Percentiles rank a stretch among this genome's conserved stretches.
Conservation (phyloP, 2,113 vertebrate species). For the Hippocampus barbouri region DNA sequence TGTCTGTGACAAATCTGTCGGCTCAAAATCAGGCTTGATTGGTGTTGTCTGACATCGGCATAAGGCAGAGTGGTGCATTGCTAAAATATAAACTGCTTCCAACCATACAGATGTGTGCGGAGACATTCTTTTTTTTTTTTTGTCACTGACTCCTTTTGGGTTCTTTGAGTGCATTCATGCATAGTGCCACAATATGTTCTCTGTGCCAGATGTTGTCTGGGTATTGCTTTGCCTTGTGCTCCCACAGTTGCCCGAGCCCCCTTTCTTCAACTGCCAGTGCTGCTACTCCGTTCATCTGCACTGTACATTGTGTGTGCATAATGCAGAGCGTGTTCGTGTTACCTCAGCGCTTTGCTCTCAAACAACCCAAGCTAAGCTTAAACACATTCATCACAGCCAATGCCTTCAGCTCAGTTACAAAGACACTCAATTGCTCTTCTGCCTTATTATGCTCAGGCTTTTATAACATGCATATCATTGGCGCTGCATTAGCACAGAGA, state of each 20-base stretch:
- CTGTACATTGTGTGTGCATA: conserved; percentile 16
- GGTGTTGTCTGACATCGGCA: too few species aligned
- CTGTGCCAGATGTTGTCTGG: conserved; percentile 22
- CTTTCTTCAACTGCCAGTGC: conserved; percentile 27
- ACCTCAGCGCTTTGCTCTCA: conserved; percentile 36
- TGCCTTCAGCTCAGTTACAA: conserved; percentile 56
- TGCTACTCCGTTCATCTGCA: conserved; percentile 15
- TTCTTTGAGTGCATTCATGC: conserved; percentile 23
- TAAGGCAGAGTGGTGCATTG: background rate
- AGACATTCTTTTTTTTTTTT: conserved; percentile 25
- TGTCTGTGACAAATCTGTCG: too few species aligned
- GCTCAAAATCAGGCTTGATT: background rate
- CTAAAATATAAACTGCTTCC: background rate
- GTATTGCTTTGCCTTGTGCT: conserved; percentile 30
- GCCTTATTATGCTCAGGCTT: conserved; percentile 51
- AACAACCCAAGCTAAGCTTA: conserved; percentile 33
- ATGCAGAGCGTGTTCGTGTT: conserved; percentile 49
- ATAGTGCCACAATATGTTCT: conserved; percentile 28
- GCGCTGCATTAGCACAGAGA: conserved; percentile 37
- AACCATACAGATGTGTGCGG: background rate
- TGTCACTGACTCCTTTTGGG: conserved; percentile 34
- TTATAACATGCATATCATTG: conserved; percentile 26
- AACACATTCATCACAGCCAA: conserved; percentile 64
- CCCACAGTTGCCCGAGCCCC: conserved; percentile 31
- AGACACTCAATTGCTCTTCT: conserved; percentile 53